phyloP scores from a whole-genome alignment of 2,113 vertebrate species.

The Callorhinus ursinus region DNA sequence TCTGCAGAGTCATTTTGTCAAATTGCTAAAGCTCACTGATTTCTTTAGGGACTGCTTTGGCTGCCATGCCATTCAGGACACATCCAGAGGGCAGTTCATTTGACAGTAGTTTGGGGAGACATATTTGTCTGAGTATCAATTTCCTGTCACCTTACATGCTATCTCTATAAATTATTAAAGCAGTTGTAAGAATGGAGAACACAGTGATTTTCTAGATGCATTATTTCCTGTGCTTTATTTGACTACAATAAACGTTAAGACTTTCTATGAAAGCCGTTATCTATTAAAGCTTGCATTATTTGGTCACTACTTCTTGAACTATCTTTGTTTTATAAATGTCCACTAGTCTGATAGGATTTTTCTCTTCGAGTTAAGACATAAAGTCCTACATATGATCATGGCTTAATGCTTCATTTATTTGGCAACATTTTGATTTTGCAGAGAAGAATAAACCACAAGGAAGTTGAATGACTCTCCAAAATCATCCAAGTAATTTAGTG shows the following conservation, averaged over 20 bases:
- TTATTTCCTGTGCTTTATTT: conserved; percentile 72
- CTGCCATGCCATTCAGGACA: conserved; percentile 64
- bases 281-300: conserved; percentile 43
- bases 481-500: neutral
- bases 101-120: conserved; percentile 73
- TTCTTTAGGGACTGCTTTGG: conserved; percentile 73
- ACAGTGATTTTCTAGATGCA: conserved; percentile 67
- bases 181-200: conserved; percentile 68
- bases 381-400: neutral
- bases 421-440: neutral
- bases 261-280: conserved; percentile 52
- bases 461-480: neutral
- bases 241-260: conserved; percentile 61
- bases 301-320: neutral
- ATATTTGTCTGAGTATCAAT: conserved; percentile 80
- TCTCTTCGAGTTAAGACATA: neutral
- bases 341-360: neutral
- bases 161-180: conserved; percentile 80
- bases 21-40: conserved; percentile 76
- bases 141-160: conserved; percentile 76
- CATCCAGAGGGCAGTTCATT: conserved; percentile 72
- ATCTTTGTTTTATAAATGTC: conserved; percentile 18
- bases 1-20: conserved; percentile 75
- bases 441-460: neutral
- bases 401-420: neutral